These are phyloP conservation scores for Bergia puertoricense DNA, from an alignment of 92 coral and sea anemone genomes.

Conservation along the genomic window DNA sequence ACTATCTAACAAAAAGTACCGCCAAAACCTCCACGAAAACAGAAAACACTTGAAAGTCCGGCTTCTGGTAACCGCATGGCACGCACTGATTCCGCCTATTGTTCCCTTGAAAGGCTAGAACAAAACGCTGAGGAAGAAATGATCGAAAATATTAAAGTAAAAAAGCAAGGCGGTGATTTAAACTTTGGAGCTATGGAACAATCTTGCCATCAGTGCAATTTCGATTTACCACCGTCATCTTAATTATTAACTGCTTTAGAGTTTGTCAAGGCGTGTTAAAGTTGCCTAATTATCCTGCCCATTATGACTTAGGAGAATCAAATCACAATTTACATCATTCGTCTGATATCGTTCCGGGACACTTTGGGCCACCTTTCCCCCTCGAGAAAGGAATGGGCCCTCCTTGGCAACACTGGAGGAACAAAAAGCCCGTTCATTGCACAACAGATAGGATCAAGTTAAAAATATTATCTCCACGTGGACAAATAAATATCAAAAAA, in stretches of 20 bases:
- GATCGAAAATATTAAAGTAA: background rate
- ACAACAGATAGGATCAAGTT: background rate
- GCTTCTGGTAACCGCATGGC: background rate
- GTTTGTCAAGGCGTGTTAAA: background rate
- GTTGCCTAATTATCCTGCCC: background rate
- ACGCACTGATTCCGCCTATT: conserved; percentile 19
- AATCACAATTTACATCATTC: background rate
- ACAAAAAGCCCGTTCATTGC: background rate
- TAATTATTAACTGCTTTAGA: background rate
- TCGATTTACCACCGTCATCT: background rate
- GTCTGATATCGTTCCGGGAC: background rate
- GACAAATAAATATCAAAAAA: background rate
- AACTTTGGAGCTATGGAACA: background rate
- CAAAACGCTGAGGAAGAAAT: background rate
- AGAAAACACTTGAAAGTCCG: background rate
- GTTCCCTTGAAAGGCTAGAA: conserved; percentile 19
- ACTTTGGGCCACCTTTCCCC: background rate
- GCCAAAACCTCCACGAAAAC: conserved; percentile 10
- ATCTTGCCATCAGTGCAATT: background rate
- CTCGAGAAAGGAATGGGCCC: background rate
- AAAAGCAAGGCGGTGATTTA: background rate
- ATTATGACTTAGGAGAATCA: conserved; percentile 18
- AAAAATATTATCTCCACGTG: background rate
- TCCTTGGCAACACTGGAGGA: background rate
- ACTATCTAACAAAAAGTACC: background rate